Percentiles rank a stretch among this genome's conserved stretches.
Evolutionary conservation across 1,140 invertebrate genomes (phyloP).

Genomic region (Drosophila simulans): DNA sequence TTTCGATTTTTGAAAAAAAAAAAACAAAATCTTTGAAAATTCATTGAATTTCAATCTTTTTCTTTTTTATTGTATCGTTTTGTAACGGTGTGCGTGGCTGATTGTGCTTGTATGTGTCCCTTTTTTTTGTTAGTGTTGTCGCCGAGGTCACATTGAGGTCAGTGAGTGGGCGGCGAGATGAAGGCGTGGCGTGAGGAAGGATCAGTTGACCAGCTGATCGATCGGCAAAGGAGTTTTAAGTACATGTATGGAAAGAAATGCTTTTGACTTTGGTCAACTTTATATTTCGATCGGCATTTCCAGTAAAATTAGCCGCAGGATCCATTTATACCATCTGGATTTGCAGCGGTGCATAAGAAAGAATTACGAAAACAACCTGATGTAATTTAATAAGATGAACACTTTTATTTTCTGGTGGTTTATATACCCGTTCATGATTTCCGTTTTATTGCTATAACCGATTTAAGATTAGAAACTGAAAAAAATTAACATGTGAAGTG

Average conservation of each 20-base stretch:
- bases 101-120: conserved; percentile 26
- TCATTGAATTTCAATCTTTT: conserved; percentile 53
- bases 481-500: conserved; percentile 29
- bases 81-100: conserved; percentile 23
- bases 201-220: neutral
- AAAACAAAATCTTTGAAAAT: conserved; percentile 45
- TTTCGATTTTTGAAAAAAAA: conserved; percentile 75
- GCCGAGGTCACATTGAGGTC: conserved; percentile 8
- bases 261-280: conserved; percentile 8
- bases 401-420: conserved; percentile 50
- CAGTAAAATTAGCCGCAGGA: neutral
- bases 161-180: conserved; percentile 11
- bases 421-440: conserved; percentile 45
- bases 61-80: conserved; percentile 24
- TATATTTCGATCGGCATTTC: conserved; percentile 10
- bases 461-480: conserved; percentile 6
- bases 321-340: conserved; percentile 11
- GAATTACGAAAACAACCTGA: conserved; percentile 63
- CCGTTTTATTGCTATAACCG: conserved; percentile 4
- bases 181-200: neutral
- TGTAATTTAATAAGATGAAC: conserved; percentile 74
- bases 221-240: conserved; percentile 1
- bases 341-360: conserved; percentile 1
- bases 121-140: conserved; percentile 22
- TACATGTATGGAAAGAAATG: neutral